Conservation (phyloP, 2,888 invertebrate species). For the Philopedon plagiatum region DNA sequence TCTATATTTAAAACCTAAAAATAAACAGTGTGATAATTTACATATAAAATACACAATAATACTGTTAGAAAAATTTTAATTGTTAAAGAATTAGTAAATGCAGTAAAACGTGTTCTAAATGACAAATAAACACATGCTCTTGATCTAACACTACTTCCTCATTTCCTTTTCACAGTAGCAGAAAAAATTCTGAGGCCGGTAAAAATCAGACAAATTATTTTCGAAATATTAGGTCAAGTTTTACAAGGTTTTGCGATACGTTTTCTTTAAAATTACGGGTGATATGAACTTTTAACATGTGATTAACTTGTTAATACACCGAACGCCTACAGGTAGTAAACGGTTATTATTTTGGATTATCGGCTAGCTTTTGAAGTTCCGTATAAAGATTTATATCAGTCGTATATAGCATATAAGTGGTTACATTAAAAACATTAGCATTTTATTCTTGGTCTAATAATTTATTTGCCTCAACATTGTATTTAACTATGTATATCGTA, state of each 20-base stretch:
- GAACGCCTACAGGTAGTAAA: not conserved
- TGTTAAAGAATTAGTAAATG: too few species aligned
- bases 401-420: not conserved
- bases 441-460: too few species aligned
- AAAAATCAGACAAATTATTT: not conserved
- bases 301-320: conserved; percentile 6
- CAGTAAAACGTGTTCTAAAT: not conserved
- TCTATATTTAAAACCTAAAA: too few species aligned
- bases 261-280: conserved; percentile 19
- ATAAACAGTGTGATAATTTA: too few species aligned
- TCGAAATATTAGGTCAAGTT: conserved; percentile 12
- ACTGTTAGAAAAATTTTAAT: too few species aligned
- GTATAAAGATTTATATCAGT: not conserved
- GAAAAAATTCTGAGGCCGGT: not conserved
- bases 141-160: not conserved
- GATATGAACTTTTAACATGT: not conserved
- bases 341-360: not conserved
- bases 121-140: not conserved
- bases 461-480: too few species aligned
- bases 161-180: not conserved
- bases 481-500: too few species aligned
- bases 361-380: conserved; percentile 1
- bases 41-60: too few species aligned
- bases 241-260: conserved; percentile 10
- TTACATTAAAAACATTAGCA: too few species aligned